Evolutionary conservation across 1,140 invertebrate species (phyloP), one percentile per base, ranked within the genome.

Genomic region (Ostrea denselamellosa): DNA sequence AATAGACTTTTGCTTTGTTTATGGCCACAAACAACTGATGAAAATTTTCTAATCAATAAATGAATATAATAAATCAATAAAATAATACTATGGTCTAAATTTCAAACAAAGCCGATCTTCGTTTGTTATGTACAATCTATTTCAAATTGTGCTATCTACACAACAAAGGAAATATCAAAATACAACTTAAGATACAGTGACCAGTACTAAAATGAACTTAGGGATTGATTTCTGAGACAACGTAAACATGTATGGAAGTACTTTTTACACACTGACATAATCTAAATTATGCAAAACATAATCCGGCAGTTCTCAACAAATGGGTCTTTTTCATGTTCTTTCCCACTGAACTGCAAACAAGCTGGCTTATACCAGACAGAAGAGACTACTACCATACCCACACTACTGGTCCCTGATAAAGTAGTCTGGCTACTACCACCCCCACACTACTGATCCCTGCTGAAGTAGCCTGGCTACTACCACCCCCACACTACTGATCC

Each of bases 241-340:
- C 56, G 17, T 62, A n/a, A 19, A 14, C 56, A 19, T 62, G 17
- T 62, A 19, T 44, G 34, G 14, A 62, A 25, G 14, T 77, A 34
- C 28, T 14, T 77, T 77, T 77, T 77, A 77, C 25, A 77, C 8
- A 77, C 25, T 14, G 68, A 77, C 25, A 9, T 34, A 34, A 28
- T 28, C 68, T 77, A 25, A 77, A 77, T 77, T 28, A 77, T 77
- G 25, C 25, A 77, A 5, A 34, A 10, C 9, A 77, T 17, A 77
- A 28, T 34, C 68, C 10, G 14, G 25, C 14, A 34, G 68, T 17
- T 17, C 68, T 77, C 28, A 14, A 4, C 12, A 25, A 77, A 77
- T 77, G 25, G 68, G 68, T 14, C 25, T 77, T 77, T 77, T 10
- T 77, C 68, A 77, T 77, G 68, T 77, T 77, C 68, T 77, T 77